These are phyloP conservation scores for Trichacis sp. DNA, from an alignment of 2,888 invertebrate species.

Conservation along the genomic window DNA sequence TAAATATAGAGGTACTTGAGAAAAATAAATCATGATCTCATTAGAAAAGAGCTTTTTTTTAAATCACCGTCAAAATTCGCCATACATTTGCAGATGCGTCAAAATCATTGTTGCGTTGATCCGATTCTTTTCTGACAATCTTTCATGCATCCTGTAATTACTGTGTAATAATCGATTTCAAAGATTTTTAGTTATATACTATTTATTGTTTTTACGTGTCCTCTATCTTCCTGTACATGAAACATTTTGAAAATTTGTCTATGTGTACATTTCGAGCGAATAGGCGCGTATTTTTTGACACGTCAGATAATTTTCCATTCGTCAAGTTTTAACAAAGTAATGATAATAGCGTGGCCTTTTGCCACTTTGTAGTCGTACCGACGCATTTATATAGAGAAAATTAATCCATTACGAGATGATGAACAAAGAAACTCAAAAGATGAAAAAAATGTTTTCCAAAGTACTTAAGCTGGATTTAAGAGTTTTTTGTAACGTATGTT, in stretches of 20 bases:
- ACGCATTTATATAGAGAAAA: conserved; percentile 63
- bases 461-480: conserved; percentile 65
- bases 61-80: conserved; percentile 14
- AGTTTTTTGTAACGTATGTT: conserved; percentile 65
- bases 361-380: conserved; percentile 63
- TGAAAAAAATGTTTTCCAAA: conserved; percentile 59
- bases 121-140: no score
- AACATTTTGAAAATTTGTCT: conserved; percentile 42
- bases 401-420: conserved; percentile 23
- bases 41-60: no score
- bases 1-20: not conserved
- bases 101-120: no score
- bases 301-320: conserved; percentile 40
- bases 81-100: not conserved
- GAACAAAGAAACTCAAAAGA: conserved; percentile 30
- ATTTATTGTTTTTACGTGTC: conserved; percentile 42
- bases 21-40: conserved; percentile 18
- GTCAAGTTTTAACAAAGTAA: no score
- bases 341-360: conserved; percentile 58
- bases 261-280: conserved; percentile 60
- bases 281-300: conserved; percentile 63
- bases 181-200: conserved; percentile 26
- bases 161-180: conserved; percentile 25
- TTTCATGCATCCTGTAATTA: no score
- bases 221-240: conserved; percentile 64